These are phyloP conservation scores for Plemyria rubiginata DNA, from an alignment of 2,888 invertebrate genomes.

Conservation along the genomic window DNA sequence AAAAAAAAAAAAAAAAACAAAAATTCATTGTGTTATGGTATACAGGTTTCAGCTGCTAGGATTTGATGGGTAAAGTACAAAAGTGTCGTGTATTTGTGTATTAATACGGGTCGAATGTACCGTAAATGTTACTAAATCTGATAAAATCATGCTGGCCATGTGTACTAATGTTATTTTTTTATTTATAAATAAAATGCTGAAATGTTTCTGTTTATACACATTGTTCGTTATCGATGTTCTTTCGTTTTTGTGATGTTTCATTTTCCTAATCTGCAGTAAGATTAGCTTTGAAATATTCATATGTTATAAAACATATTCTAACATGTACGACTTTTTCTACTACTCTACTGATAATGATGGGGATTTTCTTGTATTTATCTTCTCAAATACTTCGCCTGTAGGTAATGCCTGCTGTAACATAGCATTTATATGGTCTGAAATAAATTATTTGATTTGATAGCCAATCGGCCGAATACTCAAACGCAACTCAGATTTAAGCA, in stretches of 20 bases:
- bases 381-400: no score
- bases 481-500: no score
- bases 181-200: background rate
- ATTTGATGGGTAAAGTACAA: slow-evolving; percentile 89
- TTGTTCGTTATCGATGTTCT: slow-evolving; percentile 2
- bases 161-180: background rate
- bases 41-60: slow-evolving; percentile 84
- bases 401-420: no score
- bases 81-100: slow-evolving; percentile 2
- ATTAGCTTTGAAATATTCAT: no score
- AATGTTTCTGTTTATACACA: background rate
- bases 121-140: background rate
- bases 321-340: no score
- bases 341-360: no score
- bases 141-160: background rate
- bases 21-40: background rate
- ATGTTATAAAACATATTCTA: no score
- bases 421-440: no score
- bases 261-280: background rate
- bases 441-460: no score
- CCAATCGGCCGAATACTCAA: no score
- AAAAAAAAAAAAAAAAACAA: no score
- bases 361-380: no score
- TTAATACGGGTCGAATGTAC: background rate
- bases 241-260: background rate